phyloP scores from a whole-genome alignment of 2,888 invertebrate genomes.

The Eumerus sabulonum region DNA sequence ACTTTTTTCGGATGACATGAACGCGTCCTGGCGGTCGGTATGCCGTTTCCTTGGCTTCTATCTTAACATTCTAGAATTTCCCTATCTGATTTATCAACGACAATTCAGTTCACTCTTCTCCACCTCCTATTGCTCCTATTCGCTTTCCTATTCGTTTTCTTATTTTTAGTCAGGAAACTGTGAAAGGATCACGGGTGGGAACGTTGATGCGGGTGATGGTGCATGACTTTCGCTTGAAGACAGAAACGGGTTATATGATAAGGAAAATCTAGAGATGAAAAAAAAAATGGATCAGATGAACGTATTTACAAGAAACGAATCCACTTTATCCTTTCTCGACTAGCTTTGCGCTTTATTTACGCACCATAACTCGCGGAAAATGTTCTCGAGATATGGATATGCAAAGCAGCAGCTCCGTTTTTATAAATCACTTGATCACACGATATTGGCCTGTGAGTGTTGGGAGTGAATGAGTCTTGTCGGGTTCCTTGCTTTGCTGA shows the following conservation, averaged over 20 bases:
- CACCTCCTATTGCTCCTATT: neutral
- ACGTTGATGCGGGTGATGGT: conserved; percentile 29
- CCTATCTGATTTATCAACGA: conserved; percentile 54
- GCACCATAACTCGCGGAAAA: conserved; percentile 50
- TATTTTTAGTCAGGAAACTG: conserved; percentile 28
- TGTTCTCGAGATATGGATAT: conserved; percentile 26
- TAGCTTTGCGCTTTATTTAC: conserved; percentile 32
- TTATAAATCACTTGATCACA: conserved; percentile 31
- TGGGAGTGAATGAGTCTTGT: too few relatives aligned
- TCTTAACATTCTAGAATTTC: neutral
- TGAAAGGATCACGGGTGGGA: conserved; percentile 44
- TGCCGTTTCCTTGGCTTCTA: neutral
- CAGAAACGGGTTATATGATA: conserved; percentile 51
- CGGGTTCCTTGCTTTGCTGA: too few relatives aligned
- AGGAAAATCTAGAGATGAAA: conserved; percentile 59
- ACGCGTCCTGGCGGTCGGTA: conserved; percentile 24
- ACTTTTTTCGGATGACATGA: conserved; percentile 28
- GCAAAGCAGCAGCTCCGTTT: conserved; percentile 1
- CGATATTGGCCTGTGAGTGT: too few relatives aligned
- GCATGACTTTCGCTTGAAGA: conserved; percentile 22
- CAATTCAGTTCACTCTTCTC: conserved; percentile 41
- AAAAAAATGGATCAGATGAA: conserved; percentile 40
- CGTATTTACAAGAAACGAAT: conserved; percentile 14
- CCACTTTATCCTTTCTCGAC: conserved; percentile 18
- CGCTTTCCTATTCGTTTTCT: conserved; percentile 25